Conservation (phyloP, 1,140 invertebrate genomes). For the Orius insidiosus region DNA sequence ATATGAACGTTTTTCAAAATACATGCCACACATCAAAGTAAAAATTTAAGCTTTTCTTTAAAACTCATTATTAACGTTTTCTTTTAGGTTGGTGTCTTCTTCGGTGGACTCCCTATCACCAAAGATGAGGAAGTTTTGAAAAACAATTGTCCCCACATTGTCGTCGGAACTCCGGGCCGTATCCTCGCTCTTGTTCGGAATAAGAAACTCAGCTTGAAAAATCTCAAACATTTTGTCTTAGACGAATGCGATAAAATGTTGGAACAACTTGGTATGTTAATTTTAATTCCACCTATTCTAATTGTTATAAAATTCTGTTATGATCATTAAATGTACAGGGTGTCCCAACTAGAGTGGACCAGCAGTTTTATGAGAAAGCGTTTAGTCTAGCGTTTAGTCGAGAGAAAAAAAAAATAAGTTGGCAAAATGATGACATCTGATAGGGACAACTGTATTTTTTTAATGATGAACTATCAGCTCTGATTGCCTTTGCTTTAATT, state of each 20-base stretch:
- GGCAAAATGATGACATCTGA: no score
- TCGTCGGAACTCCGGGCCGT: slow-evolving; percentile 92
- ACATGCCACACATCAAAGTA: slow-evolving; percentile 87
- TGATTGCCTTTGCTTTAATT: no score
- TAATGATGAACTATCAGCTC: no score
- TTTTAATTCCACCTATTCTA: slow-evolving; percentile 5
- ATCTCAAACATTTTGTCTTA: slow-evolving; percentile 94
- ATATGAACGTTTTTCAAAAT: slow-evolving; percentile 96
- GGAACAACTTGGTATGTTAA: slow-evolving; percentile 73
- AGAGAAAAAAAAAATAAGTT: no score
- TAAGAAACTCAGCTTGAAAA: slow-evolving; percentile 82
- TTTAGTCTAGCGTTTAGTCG: no score
- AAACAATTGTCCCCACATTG: slow-evolving; percentile 89
- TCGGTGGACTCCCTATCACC: slow-evolving; percentile 88
- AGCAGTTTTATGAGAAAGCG: no score
- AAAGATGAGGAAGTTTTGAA: slow-evolving; percentile 94
- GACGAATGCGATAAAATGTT: slow-evolving; percentile 99
- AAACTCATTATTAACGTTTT: slow-evolving; percentile 3
- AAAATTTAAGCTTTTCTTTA: slow-evolving; percentile 2
- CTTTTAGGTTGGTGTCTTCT: slow-evolving; percentile 72
- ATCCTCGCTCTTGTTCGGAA: slow-evolving; percentile 80
- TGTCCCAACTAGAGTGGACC: no score
- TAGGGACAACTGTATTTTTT: no score
- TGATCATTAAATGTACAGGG: no score
- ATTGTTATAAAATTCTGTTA: no score